These are phyloP conservation scores for Polietes domitor DNA, from an alignment of 2,888 invertebrate species.

Conservation along the genomic window DNA sequence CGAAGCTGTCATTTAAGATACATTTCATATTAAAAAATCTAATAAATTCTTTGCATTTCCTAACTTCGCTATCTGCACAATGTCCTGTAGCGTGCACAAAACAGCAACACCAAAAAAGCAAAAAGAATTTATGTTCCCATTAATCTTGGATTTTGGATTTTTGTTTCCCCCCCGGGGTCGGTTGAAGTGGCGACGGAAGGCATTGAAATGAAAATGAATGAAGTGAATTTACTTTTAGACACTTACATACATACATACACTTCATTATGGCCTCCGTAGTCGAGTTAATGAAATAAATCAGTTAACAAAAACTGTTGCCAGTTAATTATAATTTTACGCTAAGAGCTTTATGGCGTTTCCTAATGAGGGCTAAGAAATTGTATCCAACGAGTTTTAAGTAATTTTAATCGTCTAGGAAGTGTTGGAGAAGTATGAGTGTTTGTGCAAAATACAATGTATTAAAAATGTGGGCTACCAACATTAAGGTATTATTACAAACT, in stretches of 20 bases:
- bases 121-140: neutral
- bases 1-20: too few species aligned
- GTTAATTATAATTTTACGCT: slow-evolving; percentile 19
- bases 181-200: neutral
- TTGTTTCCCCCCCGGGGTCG: neutral
- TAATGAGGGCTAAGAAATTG: neutral
- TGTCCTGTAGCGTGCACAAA: neutral
- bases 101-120: neutral
- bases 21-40: too few species aligned
- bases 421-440: too few species aligned
- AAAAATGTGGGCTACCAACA: too few species aligned
- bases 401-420: neutral
- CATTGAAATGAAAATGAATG: neutral
- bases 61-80: too few species aligned
- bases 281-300: slow-evolving; percentile 3
- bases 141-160: neutral
- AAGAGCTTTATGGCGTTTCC: neutral
- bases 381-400: neutral
- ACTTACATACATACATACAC: neutral
- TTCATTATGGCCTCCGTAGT: slow-evolving; percentile 1
- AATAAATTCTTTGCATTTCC: too few species aligned
- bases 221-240: neutral
- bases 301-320: neutral
- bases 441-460: too few species aligned
- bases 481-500: too few species aligned